phyloP scores from a whole-genome alignment of 2,113 vertebrate genomes.

The Austrofundulus limnaeus region DNA sequence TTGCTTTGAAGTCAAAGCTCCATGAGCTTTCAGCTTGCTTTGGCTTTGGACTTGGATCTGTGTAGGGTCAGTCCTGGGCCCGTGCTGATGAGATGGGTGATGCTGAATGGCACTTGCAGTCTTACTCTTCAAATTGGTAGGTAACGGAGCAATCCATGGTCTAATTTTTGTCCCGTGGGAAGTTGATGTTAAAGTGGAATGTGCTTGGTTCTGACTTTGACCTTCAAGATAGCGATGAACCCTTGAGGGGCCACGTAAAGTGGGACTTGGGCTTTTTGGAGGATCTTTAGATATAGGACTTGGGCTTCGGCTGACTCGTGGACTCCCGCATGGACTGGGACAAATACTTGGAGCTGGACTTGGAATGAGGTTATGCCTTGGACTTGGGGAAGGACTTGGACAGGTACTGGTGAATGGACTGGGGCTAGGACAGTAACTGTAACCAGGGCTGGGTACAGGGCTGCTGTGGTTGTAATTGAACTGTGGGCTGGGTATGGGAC shows the following conservation, averaged over 20 bases:
- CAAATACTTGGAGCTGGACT: constrained; percentile 73
- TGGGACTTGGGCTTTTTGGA: constrained; percentile 72
- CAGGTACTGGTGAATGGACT: constrained; percentile 66
- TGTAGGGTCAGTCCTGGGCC: constrained; percentile 37
- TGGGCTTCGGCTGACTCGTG: constrained; percentile 52
- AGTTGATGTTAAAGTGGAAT: constrained; percentile 32
- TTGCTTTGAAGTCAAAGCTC: constrained; percentile 31
- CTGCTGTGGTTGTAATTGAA: constrained; percentile 79
- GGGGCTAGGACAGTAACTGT: constrained; percentile 77
- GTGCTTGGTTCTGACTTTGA: constrained; percentile 49
- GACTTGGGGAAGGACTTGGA: constrained; percentile 60
- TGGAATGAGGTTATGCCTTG: constrained; percentile 38
- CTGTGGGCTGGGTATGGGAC: constrained; percentile 76
- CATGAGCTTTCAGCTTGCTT: constrained; percentile 45
- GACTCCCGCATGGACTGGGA: constrained; percentile 70
- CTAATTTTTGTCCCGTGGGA: constrained; percentile 58
- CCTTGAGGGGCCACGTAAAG: constrained; percentile 36
- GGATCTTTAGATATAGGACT: constrained; percentile 63
- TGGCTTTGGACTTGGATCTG: constrained; percentile 39
- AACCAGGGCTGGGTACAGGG: constrained; percentile 76
- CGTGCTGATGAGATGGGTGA: constrained; percentile 36
- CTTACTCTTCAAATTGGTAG: constrained; percentile 47
- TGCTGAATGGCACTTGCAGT: constrained; percentile 35
- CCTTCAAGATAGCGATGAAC: constrained; percentile 40
- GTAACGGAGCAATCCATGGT: constrained; percentile 53